These are phyloP conservation scores for Archips crataeganus DNA, from an alignment of 2,888 invertebrate species.

Conservation along the genomic window DNA sequence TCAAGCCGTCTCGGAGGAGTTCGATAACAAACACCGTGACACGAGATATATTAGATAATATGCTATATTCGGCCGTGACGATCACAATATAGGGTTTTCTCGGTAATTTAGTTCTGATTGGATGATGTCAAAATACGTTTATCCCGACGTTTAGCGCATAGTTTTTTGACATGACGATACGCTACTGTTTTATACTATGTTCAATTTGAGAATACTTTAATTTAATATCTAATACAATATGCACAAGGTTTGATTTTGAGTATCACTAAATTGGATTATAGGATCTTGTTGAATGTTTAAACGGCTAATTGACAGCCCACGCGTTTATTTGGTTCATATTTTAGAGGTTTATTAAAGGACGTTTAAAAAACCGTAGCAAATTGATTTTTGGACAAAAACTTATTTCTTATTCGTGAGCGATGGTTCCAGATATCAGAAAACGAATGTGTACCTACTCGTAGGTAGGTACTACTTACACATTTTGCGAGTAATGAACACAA, in stretches of 20 bases:
- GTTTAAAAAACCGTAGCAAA: constrained; percentile 12
- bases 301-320: constrained; percentile 24
- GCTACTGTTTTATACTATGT: background rate
- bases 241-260: background rate
- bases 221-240: background rate
- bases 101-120: constrained; percentile 65
- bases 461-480: background rate
- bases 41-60: background rate
- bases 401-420: background rate
- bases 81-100: constrained; percentile 58
- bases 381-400: constrained; percentile 7
- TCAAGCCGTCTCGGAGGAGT: no score
- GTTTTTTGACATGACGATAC: constrained; percentile 11
- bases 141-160: constrained; percentile 35
- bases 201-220: background rate
- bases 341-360: constrained; percentile 14
- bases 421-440: constrained; percentile 1
- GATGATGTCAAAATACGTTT: constrained; percentile 69
- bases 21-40: no score
- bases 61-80: constrained; percentile 56
- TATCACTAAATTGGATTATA: background rate
- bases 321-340: constrained; percentile 29
- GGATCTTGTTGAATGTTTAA: background rate
- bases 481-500: no score
- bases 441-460: background rate